Base-by-base conservation (phyloP, 2,888 invertebrate genomes). In the Gonocerus acuteangulatus region DNA sequence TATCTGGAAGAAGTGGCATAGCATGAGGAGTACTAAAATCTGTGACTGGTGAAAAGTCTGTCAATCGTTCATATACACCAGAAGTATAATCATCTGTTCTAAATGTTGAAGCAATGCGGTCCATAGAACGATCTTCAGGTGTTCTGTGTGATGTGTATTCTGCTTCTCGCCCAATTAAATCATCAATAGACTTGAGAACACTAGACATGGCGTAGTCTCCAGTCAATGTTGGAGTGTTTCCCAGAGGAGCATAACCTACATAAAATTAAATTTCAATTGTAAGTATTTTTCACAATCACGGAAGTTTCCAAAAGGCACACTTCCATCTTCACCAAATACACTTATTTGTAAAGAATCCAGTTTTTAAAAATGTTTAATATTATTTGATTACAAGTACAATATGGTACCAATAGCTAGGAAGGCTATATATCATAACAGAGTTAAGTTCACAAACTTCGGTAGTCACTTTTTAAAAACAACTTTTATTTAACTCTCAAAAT, bases 1-100 rank as follows among this genome's bases (percentile, higher is more conserved):
- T 78, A 71, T 80, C 80, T 47, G 78, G 78, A 62, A 80, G 73
- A 48, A 80, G 72, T 16, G 79, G 80, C 80, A 80, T 80, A 16
- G 80, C 79, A 13, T 79, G 78, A 6, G 72, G 73, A 34, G 72
- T 72, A 56, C 62, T 66, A 68, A 71, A 73, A 70, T 76, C 76
- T 49, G 74, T 72, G 60, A 74, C 68, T 47, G 75, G 74, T 32
- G 76, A 75, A 69, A 74, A 74, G 68, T 75, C 74, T 15, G 74
- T 72, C 42, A 74, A 70, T 61, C 73, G 71, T 64, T 76, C 75
- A 67, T 74, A 73, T 60, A 73, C 72, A 62, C 74, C 72, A 47
- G 72, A 72, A 19, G 73, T 76, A 73, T 72, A 75, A 66, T 74
- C 75, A 57, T 76, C 74, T 36, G 73, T 73, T 44, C 74, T 73